Percentiles rank a stretch among this genome's conserved stretches.
phyloP scores from a whole-genome alignment of 2,113 vertebrate genomes.

The Labeo catla region DNA sequence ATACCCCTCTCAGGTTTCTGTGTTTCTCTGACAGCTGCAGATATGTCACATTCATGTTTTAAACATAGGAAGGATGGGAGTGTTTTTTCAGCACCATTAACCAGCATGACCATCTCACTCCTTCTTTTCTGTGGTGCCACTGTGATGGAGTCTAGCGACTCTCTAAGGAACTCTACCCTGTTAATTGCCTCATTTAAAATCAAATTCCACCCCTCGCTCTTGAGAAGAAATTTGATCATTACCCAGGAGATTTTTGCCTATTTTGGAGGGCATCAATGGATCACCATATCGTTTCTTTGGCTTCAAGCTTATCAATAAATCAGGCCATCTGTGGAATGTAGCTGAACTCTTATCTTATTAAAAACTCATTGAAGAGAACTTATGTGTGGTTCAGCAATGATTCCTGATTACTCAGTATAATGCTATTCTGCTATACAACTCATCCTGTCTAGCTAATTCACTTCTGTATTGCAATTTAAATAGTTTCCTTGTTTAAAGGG shows the following conservation, averaged over 20 bases:
- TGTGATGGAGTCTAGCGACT: background rate
- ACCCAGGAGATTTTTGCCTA: conserved; percentile 13
- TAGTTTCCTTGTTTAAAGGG: background rate
- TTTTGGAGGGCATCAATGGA: conserved; percentile 10
- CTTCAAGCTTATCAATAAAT: conserved; percentile 44
- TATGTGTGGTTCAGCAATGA: background rate
- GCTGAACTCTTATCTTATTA: conserved; percentile 28
- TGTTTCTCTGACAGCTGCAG: conserved; percentile 29
- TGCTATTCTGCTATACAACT: background rate
- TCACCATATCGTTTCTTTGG: conserved; percentile 38
- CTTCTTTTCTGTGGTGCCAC: background rate
- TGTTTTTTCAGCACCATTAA: background rate
- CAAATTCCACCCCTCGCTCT: conserved; percentile 30
- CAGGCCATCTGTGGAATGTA: background rate
- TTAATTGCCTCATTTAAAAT: conserved; percentile 48
- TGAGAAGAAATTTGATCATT: conserved; percentile 25
- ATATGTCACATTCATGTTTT: conserved; percentile 8
- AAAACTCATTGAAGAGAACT: conserved; percentile 22
- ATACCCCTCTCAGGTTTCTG: background rate
- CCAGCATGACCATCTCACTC: conserved; percentile 1
- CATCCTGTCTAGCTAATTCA: background rate
- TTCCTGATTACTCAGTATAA: background rate
- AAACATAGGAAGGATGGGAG: background rate
- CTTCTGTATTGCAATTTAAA: background rate
- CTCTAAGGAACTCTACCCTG: conserved; percentile 12